Evolutionary conservation across 2,888 invertebrate genomes (phyloP), one percentile per base, ranked within the genome.

Genomic region (Brenthis daphne): DNA sequence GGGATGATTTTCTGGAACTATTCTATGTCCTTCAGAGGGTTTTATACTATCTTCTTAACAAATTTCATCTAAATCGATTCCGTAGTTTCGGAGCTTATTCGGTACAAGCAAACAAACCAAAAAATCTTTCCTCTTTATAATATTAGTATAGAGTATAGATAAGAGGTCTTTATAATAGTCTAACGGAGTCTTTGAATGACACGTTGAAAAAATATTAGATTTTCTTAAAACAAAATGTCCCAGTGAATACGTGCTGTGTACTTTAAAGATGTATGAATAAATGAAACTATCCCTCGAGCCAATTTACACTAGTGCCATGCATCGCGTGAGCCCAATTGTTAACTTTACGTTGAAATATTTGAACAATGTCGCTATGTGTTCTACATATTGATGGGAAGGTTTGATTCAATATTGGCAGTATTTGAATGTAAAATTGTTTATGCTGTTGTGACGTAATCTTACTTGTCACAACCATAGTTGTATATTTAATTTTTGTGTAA

Each of bases 291-390:
- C 29, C 60, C 60, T 29, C 16, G 6, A n/a, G 50, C 29, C 24
- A 60, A 60, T 60, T 60, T 50, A 48, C 60, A 16, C 29, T 29
- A 60, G 60, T 33, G 60, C 50, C 50, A 60, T 60, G 60, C 50
- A 60, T 60, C 60, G 48, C 58, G 58, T 58, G 60, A 60, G 11
- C 12, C 60, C 60, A 60, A 50, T 60, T 60, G 60, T 50, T 50
- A 50, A 33, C 50, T 50, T 50, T n/a, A n/a, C n/a, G 48, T 60
- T 50, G 60, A 24, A 33, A 60, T 50, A 50, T 60, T 50, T 60
- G 60, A 33, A 60, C 60, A 50, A 50, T 50, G 58, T 60, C 48
- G n/a, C 33, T 48, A n/a, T 33, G 29, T 60, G 50, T 5, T 50
- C 29, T 60, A 60, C 48, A 50, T 60, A 29, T 60, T 60, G 16